These are phyloP conservation scores for Spodoptera littoralis DNA, from an alignment of 2,888 invertebrate genomes.

Conservation along the genomic window DNA sequence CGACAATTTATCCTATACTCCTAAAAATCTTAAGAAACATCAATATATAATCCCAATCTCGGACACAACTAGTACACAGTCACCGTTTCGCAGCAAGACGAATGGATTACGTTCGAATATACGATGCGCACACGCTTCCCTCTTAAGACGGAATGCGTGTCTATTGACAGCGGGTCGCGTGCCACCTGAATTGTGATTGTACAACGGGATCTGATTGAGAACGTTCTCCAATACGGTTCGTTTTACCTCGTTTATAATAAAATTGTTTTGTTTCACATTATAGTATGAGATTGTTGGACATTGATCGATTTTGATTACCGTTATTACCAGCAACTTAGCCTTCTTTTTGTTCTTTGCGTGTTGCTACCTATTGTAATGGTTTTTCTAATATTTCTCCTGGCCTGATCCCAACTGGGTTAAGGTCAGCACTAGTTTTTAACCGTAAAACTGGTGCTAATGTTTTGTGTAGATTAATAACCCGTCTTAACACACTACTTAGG, in stretches of 20 bases:
- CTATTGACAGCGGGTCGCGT: constrained; percentile 75
- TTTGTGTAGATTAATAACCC: too few species aligned
- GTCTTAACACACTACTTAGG: too few species aligned
- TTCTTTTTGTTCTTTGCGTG: constrained; percentile 1
- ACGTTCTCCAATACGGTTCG: constrained; percentile 58
- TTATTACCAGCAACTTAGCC: not conserved
- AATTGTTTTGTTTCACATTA: constrained; percentile 18
- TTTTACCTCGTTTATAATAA: constrained; percentile 28
- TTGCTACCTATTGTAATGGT: not conserved
- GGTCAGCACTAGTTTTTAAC: too few species aligned
- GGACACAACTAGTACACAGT: constrained; percentile 10
- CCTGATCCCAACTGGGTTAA: too few species aligned
- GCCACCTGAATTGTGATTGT: constrained; percentile 74
- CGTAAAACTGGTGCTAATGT: too few species aligned
- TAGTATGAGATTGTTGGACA: not conserved
- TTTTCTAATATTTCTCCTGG: too few species aligned
- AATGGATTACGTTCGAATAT: constrained; percentile 50
- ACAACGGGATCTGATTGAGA: constrained; percentile 74
- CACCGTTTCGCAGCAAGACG: constrained; percentile 51
- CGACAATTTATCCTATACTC: not conserved
- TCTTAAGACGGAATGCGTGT: constrained; percentile 74
- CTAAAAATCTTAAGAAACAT: constrained; percentile 2
- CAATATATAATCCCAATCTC: constrained; percentile 15
- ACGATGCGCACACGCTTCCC: constrained; percentile 65
- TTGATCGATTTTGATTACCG: constrained; percentile 13